Conservation (phyloP, 2,888 invertebrate species). For the Azorinus chamasolen region DNA sequence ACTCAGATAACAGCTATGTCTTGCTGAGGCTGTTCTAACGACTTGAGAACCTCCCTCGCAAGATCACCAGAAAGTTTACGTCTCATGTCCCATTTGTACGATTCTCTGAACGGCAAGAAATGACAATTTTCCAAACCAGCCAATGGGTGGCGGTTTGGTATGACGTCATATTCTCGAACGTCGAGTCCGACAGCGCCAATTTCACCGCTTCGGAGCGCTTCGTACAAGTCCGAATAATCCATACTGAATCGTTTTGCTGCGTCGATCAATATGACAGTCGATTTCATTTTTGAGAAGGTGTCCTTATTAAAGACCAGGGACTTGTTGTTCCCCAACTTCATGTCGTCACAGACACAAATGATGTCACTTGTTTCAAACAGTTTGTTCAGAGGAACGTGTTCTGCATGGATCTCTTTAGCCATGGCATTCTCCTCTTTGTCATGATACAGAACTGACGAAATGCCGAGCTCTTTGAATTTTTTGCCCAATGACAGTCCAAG, state of each 20-base stretch:
- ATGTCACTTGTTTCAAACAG: slow-evolving; percentile 93
- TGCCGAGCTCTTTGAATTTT: slow-evolving; percentile 92
- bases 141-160: slow-evolving; percentile 93
- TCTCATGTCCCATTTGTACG: slow-evolving; percentile 67
- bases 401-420: slow-evolving; percentile 89
- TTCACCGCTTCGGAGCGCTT: slow-evolving; percentile 90
- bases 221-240: slow-evolving; percentile 92
- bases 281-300: slow-evolving; percentile 95
- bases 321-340: slow-evolving; percentile 89
- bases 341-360: slow-evolving; percentile 92
- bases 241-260: slow-evolving; percentile 89
- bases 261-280: slow-evolving; percentile 94
- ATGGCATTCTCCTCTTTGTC: slow-evolving; percentile 89
- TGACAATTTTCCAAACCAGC: slow-evolving; percentile 93
- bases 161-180: slow-evolving; percentile 90
- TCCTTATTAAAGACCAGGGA: slow-evolving; percentile 90
- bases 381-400: slow-evolving; percentile 90
- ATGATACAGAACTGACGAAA: slow-evolving; percentile 91
- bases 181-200: slow-evolving; percentile 96
- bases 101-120: slow-evolving; percentile 89
- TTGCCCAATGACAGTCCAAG: slow-evolving; percentile 90
- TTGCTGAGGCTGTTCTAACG: no score
- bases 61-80: slow-evolving; percentile 51
- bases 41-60: slow-evolving; percentile 39
- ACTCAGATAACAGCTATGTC: no score